Evolutionary conservation across 2,797 vertebrate genomes (phyloP), one percentile per base, ranked within the genome.

Genomic region (Arctocebus calabarensis): DNA sequence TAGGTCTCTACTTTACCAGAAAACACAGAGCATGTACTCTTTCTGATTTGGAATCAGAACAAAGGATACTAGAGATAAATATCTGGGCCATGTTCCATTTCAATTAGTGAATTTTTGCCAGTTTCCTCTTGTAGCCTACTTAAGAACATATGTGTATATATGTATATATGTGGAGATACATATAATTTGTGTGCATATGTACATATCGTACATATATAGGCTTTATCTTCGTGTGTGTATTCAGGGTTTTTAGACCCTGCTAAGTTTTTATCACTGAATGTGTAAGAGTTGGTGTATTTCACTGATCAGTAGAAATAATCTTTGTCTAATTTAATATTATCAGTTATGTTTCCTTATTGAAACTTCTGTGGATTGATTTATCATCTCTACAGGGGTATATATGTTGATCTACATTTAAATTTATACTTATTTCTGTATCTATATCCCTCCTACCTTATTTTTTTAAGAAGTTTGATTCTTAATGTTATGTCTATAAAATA

Each of bases 21-120:
- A 97, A 83, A 84, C 70, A 97, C 87, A 87, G 91, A 61, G 85
- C 59, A n/a, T 32, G 14, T 34, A 62, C 52, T 64, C 34, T 68
- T 34, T 96, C 64, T 97, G 62, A 92, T 97, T 95, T 97, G 92
- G 81, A 95, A 75, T 55, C 59, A 95, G 95, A 97, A 98, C 86
- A 97, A 97, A 95, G 74, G 74, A 64, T 85, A 92, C 75, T 79
- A 90, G 94, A 97, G 79, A 96, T 74, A 91, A 79, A 57, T 55
- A 45, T 75, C 61, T 92, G 88, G 92, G 92, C 92, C 37, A 83
- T 79, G 29, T 43, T 94, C 77, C 5, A 59, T 6, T 83, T 90
- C 57, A 32, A n/a, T 79, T 37, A 94, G 27, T 88, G 68, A 64
- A 78, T 27, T 70, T 92, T 94, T 88, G 40, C 57, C 79, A 71